Conservation (phyloP, 2,888 invertebrate species). For the Noctua janthina region DNA sequence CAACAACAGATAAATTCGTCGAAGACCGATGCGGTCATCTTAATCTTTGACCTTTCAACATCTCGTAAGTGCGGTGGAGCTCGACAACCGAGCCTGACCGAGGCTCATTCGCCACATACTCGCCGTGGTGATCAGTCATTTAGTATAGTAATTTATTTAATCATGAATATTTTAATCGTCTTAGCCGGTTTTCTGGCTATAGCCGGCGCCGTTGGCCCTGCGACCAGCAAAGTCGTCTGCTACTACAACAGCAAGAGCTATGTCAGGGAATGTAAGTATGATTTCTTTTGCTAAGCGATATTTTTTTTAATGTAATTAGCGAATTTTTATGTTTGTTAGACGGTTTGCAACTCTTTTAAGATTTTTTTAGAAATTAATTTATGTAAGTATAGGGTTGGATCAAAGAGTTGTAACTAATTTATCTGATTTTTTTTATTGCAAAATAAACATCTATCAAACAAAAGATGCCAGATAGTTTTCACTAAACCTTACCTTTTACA, state of each 20-base stretch:
- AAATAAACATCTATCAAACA: not conserved
- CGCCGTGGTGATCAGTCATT: constrained; percentile 81
- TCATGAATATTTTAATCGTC: constrained; percentile 79
- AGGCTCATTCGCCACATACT: constrained; percentile 82
- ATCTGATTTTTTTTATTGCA: not conserved
- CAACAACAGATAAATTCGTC: constrained; percentile 75
- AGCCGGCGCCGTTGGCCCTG: constrained; percentile 79
- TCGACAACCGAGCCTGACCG: constrained; percentile 69
- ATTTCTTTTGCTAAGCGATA: constrained; percentile 74
- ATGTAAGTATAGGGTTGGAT: not conserved
- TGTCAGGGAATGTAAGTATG: constrained; percentile 92
- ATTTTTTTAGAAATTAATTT: not conserved
- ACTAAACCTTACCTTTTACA: not conserved
- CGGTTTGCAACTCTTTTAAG: constrained; percentile 60
- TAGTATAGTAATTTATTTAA: constrained; percentile 61
- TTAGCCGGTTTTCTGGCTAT: constrained; percentile 80
- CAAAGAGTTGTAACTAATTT: not conserved
- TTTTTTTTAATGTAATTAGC: constrained; percentile 56
- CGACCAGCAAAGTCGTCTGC: constrained; percentile 92
- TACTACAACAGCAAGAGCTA: constrained; percentile 93
- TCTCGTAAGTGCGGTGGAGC: constrained; percentile 65
- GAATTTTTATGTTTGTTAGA: constrained; percentile 61
- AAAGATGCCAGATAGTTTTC: not conserved
- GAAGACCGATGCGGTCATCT: constrained; percentile 75
- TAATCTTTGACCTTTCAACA: constrained; percentile 80